Base-by-base conservation (phyloP, 2,888 invertebrate species). In the Aphidius colemani region DNA sequence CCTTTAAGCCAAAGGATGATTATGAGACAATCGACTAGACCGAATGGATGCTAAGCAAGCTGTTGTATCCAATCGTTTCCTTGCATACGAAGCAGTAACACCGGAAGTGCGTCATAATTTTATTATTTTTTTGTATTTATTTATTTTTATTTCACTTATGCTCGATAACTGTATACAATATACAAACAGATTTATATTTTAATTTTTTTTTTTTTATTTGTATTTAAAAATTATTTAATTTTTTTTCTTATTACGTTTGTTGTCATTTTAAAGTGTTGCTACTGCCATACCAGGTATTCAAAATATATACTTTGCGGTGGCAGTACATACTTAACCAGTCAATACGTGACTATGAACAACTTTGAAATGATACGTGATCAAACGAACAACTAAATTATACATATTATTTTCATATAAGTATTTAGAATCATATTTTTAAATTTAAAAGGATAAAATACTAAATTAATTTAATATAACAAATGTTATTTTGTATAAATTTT, bases 71-170 rank as follows among this genome's bases (percentile, higher is more conserved):
- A 74, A 73, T 75, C 75, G 75, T 77, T 80, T 82, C 81, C 82
- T 74, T 80, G 82, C 79, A 82, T 82, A 79, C 80, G 74, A 78
- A 81, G 66, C 69, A 69, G 69, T 59, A 59, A 59, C 70, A 69
- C 75, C 81, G 81, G 81, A 81, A 81, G 79, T 81, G 81, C 81
- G 81, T 81, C 81, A 81, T 71, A 70, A 75, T 72, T 73, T 72
- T 61, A 53, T 53, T 30, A 6, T 50, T 50, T 11, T 18, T 46
- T 44, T 53, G 39, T 45, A 7, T 18, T 11, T 60, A 18, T 13
- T 10, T 13, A 13, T 40, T 9, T 30, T 30, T 30, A 30, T 30
- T 30, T 30, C 30, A 30, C 30, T 30, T 30, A 30, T 30, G 30
- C 30, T 30, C 30, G 30, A 30, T 30, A 30, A 30, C 30, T 30